Percentiles rank a stretch among this genome's conserved stretches.
These are phyloP conservation scores for Galleria mellonella DNA, from an alignment of 1,140 invertebrate species.

Conservation along the genomic window DNA sequence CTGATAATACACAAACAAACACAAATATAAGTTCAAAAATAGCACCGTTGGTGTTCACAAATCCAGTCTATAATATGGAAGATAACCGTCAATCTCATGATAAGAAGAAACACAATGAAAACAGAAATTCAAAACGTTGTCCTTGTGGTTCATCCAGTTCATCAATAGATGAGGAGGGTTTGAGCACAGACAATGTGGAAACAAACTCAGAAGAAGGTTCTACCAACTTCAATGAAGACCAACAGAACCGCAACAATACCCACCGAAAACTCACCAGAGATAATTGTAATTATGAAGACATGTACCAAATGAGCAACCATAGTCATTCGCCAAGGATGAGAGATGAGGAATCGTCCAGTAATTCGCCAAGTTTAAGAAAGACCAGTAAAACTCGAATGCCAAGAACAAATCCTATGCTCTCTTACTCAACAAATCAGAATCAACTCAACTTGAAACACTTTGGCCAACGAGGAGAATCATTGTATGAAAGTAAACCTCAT, in stretches of 20 bases:
- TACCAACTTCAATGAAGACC: conserved; percentile 72
- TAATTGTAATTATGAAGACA: conserved; percentile 66
- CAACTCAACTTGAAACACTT: conserved; percentile 68
- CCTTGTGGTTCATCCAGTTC: conserved; percentile 74
- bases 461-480: conserved; percentile 58
- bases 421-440: conserved; percentile 66
- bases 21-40: conserved; percentile 63
- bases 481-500: conserved; percentile 65
- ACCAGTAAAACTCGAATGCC: conserved; percentile 67
- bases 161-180: conserved; percentile 72
- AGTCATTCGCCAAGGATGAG: conserved; percentile 56
- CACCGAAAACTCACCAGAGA: conserved; percentile 70
- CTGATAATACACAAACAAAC: conserved; percentile 69
- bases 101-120: conserved; percentile 54
- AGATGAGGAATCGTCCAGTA: conserved; percentile 64
- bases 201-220: conserved; percentile 72
- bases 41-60: conserved; percentile 88
- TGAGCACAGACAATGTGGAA: conserved; percentile 73
- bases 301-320: conserved; percentile 68
- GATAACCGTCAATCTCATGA: conserved; percentile 60
- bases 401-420: conserved; percentile 72
- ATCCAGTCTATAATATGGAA: conserved; percentile 88
- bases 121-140: conserved; percentile 66
- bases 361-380: conserved; percentile 63
- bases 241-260: conserved; percentile 73